Evolutionary conservation across 1,140 invertebrate genomes (phyloP).

Genomic region (Halesus radiatus): DNA sequence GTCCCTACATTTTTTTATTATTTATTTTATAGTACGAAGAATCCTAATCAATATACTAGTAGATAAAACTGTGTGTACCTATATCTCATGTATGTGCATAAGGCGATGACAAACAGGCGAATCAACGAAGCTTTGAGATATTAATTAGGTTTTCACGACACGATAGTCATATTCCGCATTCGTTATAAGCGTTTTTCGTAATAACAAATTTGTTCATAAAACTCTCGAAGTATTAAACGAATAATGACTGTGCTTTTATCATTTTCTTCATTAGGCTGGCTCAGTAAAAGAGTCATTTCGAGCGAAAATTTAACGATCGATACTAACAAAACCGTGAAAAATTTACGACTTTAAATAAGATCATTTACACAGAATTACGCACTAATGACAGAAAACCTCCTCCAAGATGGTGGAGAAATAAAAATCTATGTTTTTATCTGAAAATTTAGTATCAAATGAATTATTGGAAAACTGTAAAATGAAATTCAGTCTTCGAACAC

Average conservation of each 20-base stretch:
- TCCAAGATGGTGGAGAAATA: background rate
- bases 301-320: constrained; percentile 36
- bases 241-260: background rate
- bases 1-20: too few relatives aligned
- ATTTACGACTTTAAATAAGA: constrained; percentile 39
- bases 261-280: background rate
- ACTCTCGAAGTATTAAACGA: background rate
- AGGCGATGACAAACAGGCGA: too few relatives aligned
- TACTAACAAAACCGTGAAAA: constrained; percentile 39
- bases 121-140: too few relatives aligned
- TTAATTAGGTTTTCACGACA: too few relatives aligned
- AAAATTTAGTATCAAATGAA: constrained; percentile 19
- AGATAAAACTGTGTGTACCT: too few relatives aligned
- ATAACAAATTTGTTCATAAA: background rate
- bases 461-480: constrained; percentile 21
- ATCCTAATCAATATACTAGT: too few relatives aligned
- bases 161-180: too few relatives aligned
- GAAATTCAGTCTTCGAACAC: too few relatives aligned
- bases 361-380: constrained; percentile 28
- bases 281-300: constrained; percentile 34
- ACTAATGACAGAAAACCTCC: constrained; percentile 10
- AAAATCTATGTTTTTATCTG: constrained; percentile 29
- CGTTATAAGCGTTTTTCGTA: background rate
- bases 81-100: too few relatives aligned
- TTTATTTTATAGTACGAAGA: too few relatives aligned